phyloP scores from a whole-genome alignment of 2,888 invertebrate genomes.

The Nomada fabriciana region DNA sequence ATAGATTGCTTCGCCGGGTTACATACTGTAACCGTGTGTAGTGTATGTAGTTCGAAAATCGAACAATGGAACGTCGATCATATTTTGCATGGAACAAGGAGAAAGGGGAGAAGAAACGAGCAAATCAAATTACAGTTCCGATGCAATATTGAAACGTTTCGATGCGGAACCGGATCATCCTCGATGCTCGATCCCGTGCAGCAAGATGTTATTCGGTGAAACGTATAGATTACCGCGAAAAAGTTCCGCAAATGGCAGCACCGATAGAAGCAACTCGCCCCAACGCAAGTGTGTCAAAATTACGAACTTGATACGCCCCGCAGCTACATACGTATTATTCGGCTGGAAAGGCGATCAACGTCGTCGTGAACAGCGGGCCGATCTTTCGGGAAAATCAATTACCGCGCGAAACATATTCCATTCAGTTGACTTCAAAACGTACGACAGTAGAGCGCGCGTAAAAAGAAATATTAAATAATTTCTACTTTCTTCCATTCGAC shows the following conservation, averaged over 20 bases:
- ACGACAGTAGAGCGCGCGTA: neutral
- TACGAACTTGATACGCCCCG: constrained; percentile 41
- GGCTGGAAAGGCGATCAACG: constrained; percentile 49
- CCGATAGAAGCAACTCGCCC: constrained; percentile 15
- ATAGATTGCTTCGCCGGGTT: constrained; percentile 1
- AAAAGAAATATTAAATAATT: neutral
- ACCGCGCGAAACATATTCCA: neutral
- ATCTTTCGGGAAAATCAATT: constrained; percentile 15
- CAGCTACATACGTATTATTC: constrained; percentile 15
- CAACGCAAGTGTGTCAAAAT: constrained; percentile 37
- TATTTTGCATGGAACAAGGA: neutral
- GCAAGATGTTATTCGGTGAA: constrained; percentile 9
- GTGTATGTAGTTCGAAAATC: neutral
- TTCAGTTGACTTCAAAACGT: neutral
- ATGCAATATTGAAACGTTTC: constrained; percentile 17
- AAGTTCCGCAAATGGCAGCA: constrained; percentile 41
- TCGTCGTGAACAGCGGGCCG: constrained; percentile 28
- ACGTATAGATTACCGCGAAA: neutral
- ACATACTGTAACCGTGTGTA: neutral
- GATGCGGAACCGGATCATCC: neutral
- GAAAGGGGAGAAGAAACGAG: neutral
- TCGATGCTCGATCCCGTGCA: neutral
- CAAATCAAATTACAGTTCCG: constrained; percentile 19
- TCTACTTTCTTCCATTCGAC: neutral
- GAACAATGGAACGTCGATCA: constrained; percentile 24